phyloP scores from a whole-genome alignment of 2,113 vertebrate species.

The Halichoeres trimaculatus region DNA sequence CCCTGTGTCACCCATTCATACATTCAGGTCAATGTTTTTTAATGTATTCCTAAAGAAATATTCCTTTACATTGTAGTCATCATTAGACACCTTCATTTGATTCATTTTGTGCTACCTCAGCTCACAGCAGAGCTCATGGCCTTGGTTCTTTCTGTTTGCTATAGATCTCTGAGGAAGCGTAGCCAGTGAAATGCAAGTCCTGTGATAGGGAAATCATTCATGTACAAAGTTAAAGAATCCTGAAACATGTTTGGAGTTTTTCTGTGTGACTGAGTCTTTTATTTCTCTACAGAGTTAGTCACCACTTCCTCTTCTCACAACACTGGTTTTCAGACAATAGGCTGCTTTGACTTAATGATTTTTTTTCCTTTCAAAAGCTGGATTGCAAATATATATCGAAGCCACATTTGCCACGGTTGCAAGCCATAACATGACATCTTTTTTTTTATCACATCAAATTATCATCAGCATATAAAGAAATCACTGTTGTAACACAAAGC shows the following conservation, averaged over 20 bases:
- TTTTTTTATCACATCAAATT: no score
- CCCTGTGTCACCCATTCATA: background rate
- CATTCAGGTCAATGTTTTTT: conserved; percentile 25
- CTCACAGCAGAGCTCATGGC: conserved; percentile 61
- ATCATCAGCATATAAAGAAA: no score
- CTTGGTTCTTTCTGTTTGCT: conserved; percentile 54
- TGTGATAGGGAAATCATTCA: conserved; percentile 29
- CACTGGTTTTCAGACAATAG: no score
- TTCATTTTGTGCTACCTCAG: conserved; percentile 71
- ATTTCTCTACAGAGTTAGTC: conserved; percentile 10
- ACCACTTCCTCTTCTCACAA: background rate
- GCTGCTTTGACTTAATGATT: no score
- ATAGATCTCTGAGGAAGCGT: conserved; percentile 20
- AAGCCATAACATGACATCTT: no score
- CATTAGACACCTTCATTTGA: conserved; percentile 22
- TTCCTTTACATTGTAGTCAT: conserved; percentile 46
- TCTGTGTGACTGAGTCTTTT: conserved; percentile 42
- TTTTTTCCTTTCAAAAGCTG: no score
- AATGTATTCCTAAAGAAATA: conserved; percentile 60
- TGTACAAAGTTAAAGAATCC: conserved; percentile 51
- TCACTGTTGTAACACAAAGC: no score
- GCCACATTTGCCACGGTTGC: no score
- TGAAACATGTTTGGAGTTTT: conserved; percentile 45
- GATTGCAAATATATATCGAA: no score
- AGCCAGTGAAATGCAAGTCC: conserved; percentile 17